Evolutionary conservation across 2,113 vertebrate genomes (phyloP).

Genomic region (Alosa alosa): DNA sequence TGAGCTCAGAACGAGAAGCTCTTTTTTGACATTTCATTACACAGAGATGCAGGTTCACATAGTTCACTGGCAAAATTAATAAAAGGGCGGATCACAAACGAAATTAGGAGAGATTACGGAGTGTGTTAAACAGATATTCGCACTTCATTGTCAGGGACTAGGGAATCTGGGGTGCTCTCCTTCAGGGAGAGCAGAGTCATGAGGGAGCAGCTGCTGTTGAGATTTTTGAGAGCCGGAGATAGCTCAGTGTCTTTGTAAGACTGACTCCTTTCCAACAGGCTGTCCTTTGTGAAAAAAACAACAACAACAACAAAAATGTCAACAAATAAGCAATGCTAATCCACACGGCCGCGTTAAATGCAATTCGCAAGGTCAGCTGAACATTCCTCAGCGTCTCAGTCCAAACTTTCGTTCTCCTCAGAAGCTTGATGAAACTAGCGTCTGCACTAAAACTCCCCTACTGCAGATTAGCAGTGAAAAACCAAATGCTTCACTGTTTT

Average conservation of each 20-base stretch:
- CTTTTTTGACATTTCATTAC: neutral
- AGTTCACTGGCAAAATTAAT: neutral
- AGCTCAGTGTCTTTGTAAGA: too few species aligned
- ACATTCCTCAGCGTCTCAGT: neutral
- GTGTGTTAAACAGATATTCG: neutral
- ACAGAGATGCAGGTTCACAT: neutral
- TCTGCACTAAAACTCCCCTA: neutral
- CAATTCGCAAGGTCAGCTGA: neutral
- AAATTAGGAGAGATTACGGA: neutral
- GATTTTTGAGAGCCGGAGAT: neutral
- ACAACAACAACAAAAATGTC: neutral
- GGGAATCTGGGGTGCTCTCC: neutral
- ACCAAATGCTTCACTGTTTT: neutral
- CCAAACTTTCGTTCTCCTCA: neutral
- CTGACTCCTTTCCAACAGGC: neutral
- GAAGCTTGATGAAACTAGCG: neutral
- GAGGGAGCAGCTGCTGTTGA: neutral
- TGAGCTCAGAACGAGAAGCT: neutral
- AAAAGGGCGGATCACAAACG: neutral
- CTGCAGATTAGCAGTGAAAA: neutral
- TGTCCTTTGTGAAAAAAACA: neutral
- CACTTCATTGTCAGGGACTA: neutral
- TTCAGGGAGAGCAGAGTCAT: neutral
- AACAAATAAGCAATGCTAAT: neutral
- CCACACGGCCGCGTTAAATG: neutral